Evolutionary conservation across 2,113 vertebrate genomes (phyloP).

Genomic region (Albula goreensis): DNA sequence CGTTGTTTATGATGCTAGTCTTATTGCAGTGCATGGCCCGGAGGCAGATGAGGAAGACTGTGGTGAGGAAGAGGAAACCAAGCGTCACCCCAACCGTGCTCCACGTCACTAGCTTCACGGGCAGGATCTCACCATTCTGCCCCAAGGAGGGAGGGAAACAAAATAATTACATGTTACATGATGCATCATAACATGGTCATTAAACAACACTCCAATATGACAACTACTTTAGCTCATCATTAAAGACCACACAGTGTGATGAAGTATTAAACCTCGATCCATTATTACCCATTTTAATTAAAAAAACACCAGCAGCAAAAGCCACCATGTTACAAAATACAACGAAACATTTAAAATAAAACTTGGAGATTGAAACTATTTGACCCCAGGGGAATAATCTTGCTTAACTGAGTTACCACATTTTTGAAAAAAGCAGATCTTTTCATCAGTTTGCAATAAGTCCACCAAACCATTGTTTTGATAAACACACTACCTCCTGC

Average conservation of each 20-base stretch:
- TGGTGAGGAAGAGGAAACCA: slow-evolving; percentile 81
- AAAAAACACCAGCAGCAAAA: background rate
- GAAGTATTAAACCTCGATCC: background rate
- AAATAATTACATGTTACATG: background rate
- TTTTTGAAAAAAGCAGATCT: background rate
- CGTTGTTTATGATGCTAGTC: slow-evolving; percentile 83
- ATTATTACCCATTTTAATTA: background rate
- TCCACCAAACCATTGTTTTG: background rate
- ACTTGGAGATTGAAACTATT: background rate
- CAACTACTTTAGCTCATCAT: background rate
- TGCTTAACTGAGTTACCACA: background rate
- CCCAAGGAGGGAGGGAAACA: background rate
- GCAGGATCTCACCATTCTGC: slow-evolving; percentile 91
- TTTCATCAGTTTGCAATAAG: background rate
- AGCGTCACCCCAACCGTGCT: slow-evolving; percentile 81
- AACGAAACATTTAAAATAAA: background rate
- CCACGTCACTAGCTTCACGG: slow-evolving; percentile 83
- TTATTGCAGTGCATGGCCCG: slow-evolving; percentile 80
- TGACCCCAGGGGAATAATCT: background rate
- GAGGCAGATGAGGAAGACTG: slow-evolving; percentile 77
- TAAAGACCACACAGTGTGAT: background rate
- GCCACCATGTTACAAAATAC: background rate
- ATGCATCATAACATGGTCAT: background rate
- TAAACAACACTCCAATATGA: background rate
- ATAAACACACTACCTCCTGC: background rate